A percentile compares a stretch with the other conserved stretches of the same genome.
Evolutionary conservation across 2,888 invertebrate species (phyloP).

Genomic region (Cephus nigrinus): DNA sequence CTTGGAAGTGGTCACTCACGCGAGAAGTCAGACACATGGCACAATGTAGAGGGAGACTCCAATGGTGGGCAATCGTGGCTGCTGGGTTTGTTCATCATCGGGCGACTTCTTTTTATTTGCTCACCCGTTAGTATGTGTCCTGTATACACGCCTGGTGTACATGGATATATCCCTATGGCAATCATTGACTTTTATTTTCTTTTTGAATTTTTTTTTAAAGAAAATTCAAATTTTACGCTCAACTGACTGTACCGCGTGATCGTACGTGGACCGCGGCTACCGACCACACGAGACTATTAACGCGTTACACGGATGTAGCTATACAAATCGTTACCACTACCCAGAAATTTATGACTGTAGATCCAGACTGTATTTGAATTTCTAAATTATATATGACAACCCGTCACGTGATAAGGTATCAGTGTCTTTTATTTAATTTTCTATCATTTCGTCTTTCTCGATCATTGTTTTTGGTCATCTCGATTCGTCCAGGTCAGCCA

Average conservation of each 20-base stretch:
- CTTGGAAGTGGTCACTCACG: constrained; percentile 18
- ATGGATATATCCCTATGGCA: not conserved
- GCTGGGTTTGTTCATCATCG: not conserved
- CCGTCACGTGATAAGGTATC: constrained; percentile 9
- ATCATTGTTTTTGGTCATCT: not conserved
- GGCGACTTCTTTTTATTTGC: not conserved
- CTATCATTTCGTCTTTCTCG: not conserved
- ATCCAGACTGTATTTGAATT: not conserved
- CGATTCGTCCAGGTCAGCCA: not conserved
- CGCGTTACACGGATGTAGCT: not conserved
- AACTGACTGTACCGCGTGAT: not conserved
- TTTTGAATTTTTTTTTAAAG: not conserved
- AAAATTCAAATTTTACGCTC: not conserved
- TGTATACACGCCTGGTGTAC: not conserved
- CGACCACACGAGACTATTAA: not conserved
- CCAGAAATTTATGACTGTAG: not conserved
- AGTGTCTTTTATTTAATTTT: constrained; percentile 8
- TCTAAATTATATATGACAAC: not conserved
- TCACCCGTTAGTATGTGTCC: not conserved
- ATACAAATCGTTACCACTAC: not conserved
- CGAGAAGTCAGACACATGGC: constrained; percentile 16
- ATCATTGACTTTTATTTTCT: not conserved
- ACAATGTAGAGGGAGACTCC: not conserved
- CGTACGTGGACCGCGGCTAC: not conserved
- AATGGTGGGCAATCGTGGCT: not conserved